Percentiles rank a stretch among this genome's conserved stretches.
Evolutionary conservation across 30 jellyfish, hydroid and myxozoan species (phyloP).

Genomic region (Turritopsis rubra): DNA sequence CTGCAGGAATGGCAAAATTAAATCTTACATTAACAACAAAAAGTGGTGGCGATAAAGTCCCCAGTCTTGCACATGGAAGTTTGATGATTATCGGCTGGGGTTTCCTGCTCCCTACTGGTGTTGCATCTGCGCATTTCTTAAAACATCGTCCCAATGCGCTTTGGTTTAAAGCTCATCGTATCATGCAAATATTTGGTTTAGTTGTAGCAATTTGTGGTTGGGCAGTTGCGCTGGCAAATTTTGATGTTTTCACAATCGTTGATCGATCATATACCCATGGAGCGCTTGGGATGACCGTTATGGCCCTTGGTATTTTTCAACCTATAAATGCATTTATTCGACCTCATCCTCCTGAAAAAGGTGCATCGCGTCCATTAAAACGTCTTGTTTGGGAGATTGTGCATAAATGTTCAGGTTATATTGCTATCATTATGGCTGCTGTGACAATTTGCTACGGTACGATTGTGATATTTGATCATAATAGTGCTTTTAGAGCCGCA

Average conservation of each 20-base stretch:
- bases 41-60: neutral
- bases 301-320: constrained; percentile 1
- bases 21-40: neutral
- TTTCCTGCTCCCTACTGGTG: constrained; percentile 4
- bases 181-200: neutral
- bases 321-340: constrained; percentile 4
- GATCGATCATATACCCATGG: neutral
- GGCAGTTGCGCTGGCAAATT: constrained; percentile 1
- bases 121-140: constrained; percentile 4
- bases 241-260: neutral
- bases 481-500: constrained; percentile 3
- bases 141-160: constrained; percentile 6
- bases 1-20: neutral
- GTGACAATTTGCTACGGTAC: constrained; percentile 8
- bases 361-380: neutral
- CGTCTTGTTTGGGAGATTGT: constrained; percentile 11
- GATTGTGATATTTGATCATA: neutral
- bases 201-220: constrained; percentile 10
- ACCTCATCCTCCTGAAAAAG: constrained; percentile 13
- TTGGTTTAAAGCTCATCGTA: constrained; percentile 11
- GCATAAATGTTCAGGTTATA: neutral
- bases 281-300: neutral
- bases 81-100: constrained; percentile 13
- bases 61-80: constrained; percentile 10
- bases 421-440: neutral